Evolutionary conservation across 2,113 vertebrate genomes (phyloP), one percentile per base, ranked within the genome.

Genomic region (Gallinago jamesoni): DNA sequence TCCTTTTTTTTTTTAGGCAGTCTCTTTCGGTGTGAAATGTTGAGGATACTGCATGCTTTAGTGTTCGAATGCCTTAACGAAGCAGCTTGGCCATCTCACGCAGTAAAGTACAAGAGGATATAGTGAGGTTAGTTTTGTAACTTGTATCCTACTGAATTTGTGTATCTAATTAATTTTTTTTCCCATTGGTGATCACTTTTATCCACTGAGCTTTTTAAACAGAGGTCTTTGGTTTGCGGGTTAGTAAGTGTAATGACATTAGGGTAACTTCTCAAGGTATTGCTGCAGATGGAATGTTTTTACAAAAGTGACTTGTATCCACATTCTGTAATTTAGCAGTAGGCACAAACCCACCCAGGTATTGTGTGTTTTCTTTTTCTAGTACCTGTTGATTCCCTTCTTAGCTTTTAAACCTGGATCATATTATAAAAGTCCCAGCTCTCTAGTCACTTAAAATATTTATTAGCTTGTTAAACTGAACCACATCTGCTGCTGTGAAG

Each of bases 391-490:
- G 53, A 55, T 55, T 70, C 23, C 35, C 28, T 31, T 77, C 33
- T 59, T 87, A 39, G 55, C 43, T 80, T 77, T 83, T 63, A 92
- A 88, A 87, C 11, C 8, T 77, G 88, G 70, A 39, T 80, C 41
- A 6, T n/a, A 41, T 91, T 91, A 56, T 81, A 48, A 30, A 77
- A 88, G 21, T 52, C 83, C 52, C 64, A 74, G 94, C 55, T 94
- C 87, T 84, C 67, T 33, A 79, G 67, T 91, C 84, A 76, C 85
- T 87, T 77, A 21, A 82, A 90, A 66, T 66, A 85, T 93, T 90
- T 84, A 87, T 93, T 94, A 77, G 30, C 56, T 94, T 64, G 76
- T 95, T 96, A 94, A 95, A 75, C 24, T 14, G 30, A 94, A 89
- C 72, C n/a, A 20, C 39, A 37, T 89, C 56, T 84, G 90, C 90